Base-by-base conservation (phyloP, 2,888 invertebrate species). In the Penaeus monodon region DNA sequence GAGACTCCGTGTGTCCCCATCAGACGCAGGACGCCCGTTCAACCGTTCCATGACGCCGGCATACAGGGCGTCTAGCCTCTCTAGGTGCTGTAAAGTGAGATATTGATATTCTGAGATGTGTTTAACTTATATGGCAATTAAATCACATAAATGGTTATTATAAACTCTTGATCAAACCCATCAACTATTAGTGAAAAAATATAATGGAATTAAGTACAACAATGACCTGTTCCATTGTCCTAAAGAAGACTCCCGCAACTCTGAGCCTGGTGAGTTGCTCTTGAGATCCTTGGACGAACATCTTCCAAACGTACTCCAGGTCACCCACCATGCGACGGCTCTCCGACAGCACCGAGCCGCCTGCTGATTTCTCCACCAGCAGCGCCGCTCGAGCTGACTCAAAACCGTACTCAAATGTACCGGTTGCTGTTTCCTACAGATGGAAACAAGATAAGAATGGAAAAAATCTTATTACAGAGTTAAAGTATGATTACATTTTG, bases 401-500 rank as follows among this genome's bases (percentile, higher is more conserved):
- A 91, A 95, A 95, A 27, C 96, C 96, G 91, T 96, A 97, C 90
- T 96, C 95, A 92, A 95, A 96, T 29, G 96, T 96, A 81, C 95
- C 95, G 38, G 88, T 84, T 20, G 89, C 89, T 6, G 89, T 89
- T 65, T 89, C 89, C 96, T 96, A 92, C 73, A 92, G 92, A 90
- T 70, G 76, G 33, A 29, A 73, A 73, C 17, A 82, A 22, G 27
- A 33, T 27, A 63, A 63, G 22, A 74, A 24, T 66, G 44, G 27
- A 24, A 57, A 49, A 27, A 64, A 38, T 38, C 33, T 38, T 38
- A 1, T 38, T 22, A 17, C n/a, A n/a, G 29, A n/a, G 27, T 22
- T 17, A 27, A 38, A 22, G 80, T 8, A 44, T 66, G 24, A 44
- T 10, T 44, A 44, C 10, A 44, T 44, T 44, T 10, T 8, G 10